Evolutionary conservation across 2,113 vertebrate species (phyloP).

Genomic region (Oncorhynchus gorbuscha): DNA sequence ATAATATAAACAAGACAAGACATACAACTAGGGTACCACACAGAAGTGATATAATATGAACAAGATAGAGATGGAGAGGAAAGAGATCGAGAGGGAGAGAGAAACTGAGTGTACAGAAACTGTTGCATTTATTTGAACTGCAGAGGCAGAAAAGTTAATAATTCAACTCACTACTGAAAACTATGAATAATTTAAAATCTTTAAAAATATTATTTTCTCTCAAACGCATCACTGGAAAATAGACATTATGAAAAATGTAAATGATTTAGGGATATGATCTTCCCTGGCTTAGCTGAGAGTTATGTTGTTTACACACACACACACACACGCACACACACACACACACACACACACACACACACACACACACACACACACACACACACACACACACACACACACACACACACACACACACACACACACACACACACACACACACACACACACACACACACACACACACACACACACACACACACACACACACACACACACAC

Average conservation of each 20-base stretch:
- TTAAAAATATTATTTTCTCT: slow-evolving; percentile 62
- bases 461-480: slow-evolving; percentile 12
- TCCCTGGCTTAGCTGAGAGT: not conserved
- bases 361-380: slow-evolving; percentile 22
- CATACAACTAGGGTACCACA: slow-evolving; percentile 27
- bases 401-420: slow-evolving; percentile 21
- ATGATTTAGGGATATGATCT: slow-evolving; percentile 52
- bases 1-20: slow-evolving; percentile 27
- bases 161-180: slow-evolving; percentile 71
- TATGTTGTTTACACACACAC: slow-evolving; percentile 10
- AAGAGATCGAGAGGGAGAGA: slow-evolving; percentile 37
- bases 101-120: slow-evolving; percentile 64
- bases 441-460: slow-evolving; percentile 24
- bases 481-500: slow-evolving; percentile 24
- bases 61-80: slow-evolving; percentile 10
- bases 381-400: not conserved
- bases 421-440: slow-evolving; percentile 9
- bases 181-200: slow-evolving; percentile 73
- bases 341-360: slow-evolving; percentile 15
- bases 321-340: slow-evolving; percentile 21
- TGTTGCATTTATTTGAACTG: slow-evolving; percentile 61
- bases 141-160: slow-evolving; percentile 67
- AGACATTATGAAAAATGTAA: slow-evolving; percentile 64
- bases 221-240: slow-evolving; percentile 54
- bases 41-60: slow-evolving; percentile 23